Evolutionary conservation across 2,888 invertebrate species (phyloP), one percentile per base, ranked within the genome.

Genomic region (Andricus curvator): DNA sequence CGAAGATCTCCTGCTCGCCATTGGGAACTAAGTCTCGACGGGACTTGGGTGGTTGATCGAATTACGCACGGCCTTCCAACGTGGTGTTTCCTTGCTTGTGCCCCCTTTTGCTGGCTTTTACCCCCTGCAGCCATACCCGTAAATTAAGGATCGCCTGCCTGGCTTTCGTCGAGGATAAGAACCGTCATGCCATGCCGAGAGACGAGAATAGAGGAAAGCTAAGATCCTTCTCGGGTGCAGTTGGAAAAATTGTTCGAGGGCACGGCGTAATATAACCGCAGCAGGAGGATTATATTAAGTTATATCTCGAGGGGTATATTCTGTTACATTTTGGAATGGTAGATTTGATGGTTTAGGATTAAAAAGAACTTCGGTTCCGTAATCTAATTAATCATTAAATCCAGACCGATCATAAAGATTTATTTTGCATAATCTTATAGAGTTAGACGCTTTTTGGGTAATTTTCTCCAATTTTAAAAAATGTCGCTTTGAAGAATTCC

Each of bases 71-170:
- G 25, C 62, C 62, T 25, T 25, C 25, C 22, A 62, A 15, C 22
- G 4, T 22, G 25, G 62, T 62, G 62, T 62, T 62, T 62, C 62
- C 62, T 62, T 62, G 25, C 62, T 62, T 62, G n/a, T 56, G n/a
- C 51, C n/a, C n/a, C n/a, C 51, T 56, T 56, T 51, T 56, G 4
- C 56, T n/a, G 56, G 56, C 56, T 56, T 62, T 62, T 62, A 25
- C 62, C 62, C 62, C 62, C 25, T 62, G 13, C 25, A 62, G 25
- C 62, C 25, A 62, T 62, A 13, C 62, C 22, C 62, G 62, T 62
- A 62, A 62, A 62, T 62, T 62, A 62, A 62, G 62, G 62, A 62
- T 62, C 62, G 25, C 62, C 25, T 62, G 25, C 62, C 25, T 62
- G 15, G 25, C 62, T 62, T 62, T 62, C 62, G 25, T 62, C 25